A percentile compares a stretch with the other conserved stretches of the same genome.
Conservation (phyloP, 2,888 invertebrate species). For the Phyllotreta striolata region DNA sequence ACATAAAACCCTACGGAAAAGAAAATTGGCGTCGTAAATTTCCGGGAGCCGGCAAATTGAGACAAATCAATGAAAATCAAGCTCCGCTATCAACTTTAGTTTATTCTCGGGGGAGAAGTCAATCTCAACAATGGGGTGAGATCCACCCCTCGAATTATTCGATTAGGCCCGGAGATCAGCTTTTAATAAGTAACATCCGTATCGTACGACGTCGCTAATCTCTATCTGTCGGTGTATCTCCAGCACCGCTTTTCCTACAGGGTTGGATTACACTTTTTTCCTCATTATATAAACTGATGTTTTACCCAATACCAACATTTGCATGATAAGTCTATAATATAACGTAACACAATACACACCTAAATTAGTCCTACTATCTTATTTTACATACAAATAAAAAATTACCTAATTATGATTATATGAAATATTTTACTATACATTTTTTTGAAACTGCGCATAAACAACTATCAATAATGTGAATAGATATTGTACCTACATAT, state of each 20-base stretch:
- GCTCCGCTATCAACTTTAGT: constrained; percentile 29
- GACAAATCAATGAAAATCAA: constrained; percentile 34
- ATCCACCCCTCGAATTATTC: constrained; percentile 59
- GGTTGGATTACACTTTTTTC: constrained; percentile 4
- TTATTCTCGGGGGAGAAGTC: constrained; percentile 34
- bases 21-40: constrained; percentile 22
- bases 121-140: constrained; percentile 43
- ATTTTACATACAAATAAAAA: too few species aligned
- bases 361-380: too few species aligned
- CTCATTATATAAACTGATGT: not conserved
- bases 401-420: too few species aligned
- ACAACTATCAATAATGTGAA: too few species aligned
- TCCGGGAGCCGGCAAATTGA: constrained; percentile 31
- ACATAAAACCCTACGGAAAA: not conserved
- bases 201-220: constrained; percentile 60
- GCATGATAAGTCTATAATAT: too few species aligned
- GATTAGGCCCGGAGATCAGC: constrained; percentile 60
- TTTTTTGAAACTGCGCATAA: too few species aligned
- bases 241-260: constrained; percentile 28
- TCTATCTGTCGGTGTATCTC: constrained; percentile 45
- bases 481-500: too few species aligned
- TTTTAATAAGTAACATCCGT: constrained; percentile 62
- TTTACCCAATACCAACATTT: not conserved
- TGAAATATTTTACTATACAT: too few species aligned
- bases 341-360: too few species aligned